Conservation (phyloP, 2,113 vertebrate genomes). For the Lepus americanus region DNA sequence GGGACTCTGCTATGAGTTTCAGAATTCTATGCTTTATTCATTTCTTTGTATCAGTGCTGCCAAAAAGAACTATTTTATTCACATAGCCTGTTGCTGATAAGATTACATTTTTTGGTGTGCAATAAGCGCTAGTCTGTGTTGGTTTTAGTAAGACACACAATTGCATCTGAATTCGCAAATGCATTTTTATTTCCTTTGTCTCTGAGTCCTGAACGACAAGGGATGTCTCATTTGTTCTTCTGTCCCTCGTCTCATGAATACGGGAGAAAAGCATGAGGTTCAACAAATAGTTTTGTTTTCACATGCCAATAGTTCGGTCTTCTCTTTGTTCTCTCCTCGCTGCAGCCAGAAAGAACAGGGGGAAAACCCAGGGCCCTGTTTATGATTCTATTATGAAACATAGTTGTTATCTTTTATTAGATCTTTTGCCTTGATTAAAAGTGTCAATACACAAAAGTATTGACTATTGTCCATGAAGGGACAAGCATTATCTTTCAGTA, state of each 20-base stretch:
- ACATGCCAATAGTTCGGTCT: neutral
- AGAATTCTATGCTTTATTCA: rapidly evolving
- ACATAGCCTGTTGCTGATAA: neutral
- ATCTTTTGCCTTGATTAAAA: neutral
- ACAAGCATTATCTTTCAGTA: rapidly evolving
- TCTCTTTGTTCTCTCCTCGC: neutral
- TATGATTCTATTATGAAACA: neutral
- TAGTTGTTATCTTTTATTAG: too few relatives aligned
- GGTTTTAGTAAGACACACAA: neutral
- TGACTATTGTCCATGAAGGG: rapidly evolving
- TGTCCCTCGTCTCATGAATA: rapidly evolving
- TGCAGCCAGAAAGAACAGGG: neutral
- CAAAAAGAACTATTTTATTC: neutral
- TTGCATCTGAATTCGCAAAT: neutral
- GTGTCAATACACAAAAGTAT: neutral
- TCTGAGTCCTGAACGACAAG: neutral
- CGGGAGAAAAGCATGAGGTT: neutral
- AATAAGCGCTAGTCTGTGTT: neutral
- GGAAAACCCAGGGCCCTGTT: neutral
- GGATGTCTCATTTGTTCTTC: rapidly evolving
- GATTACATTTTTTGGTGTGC: neutral
- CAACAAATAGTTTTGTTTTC: rapidly evolving
- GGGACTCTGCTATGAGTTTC: rapidly evolving
- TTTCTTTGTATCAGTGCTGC: neutral
- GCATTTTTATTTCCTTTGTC: neutral